Evolutionary conservation across 64 coral and sea anemone species (phyloP), one percentile per base, ranked within the genome.

Genomic region (Pocillopora verrucosa): DNA sequence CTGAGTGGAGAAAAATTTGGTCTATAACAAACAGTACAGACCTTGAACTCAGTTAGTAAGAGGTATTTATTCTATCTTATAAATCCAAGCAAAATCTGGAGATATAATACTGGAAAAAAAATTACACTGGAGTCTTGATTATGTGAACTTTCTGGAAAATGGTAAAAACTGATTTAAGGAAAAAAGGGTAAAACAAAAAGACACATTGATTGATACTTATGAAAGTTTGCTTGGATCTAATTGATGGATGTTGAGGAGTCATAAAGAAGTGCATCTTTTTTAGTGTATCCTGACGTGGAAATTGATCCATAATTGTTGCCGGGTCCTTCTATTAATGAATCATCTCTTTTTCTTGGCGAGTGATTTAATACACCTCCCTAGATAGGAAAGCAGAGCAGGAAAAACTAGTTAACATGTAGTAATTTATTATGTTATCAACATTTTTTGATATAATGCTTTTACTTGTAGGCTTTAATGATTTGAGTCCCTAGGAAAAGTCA

Each of bases 351-450:
- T 13, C 64, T 76, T 35, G 70, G 76, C 63, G 91, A 90, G 24
- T 75, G 56, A 73, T 96, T 96, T n/a, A 96, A 75, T 30, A 96
- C 73, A 36, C 88, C 91, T 34, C 94, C 94, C 94, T 96, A 62
- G n/a, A 58, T 68, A 30, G n/a, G 90, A 92, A 51, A 59, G 41
- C 13, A 64, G 36, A 20, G 80, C 16, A 72, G 88, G 60, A 14
- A 63, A 78, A 12, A 78, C 56, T 56, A 13, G 15, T 22, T 30
- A 30, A 30, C 17, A 37, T 41, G 19, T 14, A 78, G 19, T 16
- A 78, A 37, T 78, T 38, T 56, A 58, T 68, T 30, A 16, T 0
- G 20, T 51, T 10, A 51, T 19, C 63, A 20, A 26, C 37, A 56
- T 5, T 7, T 51, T 51, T 51, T 51, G 41, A 51, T 51, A 7